Evolutionary conservation across 2,113 vertebrate species (phyloP).

Genomic region (Prinia subflava): DNA sequence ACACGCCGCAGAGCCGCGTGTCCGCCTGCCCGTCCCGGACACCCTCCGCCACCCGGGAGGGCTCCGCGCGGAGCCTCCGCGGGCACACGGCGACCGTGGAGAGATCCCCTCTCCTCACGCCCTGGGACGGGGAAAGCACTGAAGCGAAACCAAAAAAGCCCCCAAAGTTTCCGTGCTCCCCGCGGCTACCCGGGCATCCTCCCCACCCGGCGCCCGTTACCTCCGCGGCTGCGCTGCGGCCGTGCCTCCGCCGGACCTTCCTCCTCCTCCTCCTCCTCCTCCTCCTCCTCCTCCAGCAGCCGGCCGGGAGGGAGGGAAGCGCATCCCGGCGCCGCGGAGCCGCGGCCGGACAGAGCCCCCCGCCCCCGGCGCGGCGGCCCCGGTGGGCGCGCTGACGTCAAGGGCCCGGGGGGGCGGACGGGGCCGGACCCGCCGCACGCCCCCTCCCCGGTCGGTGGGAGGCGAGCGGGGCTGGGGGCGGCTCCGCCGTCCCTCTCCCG

Average conservation of each 20-base stretch:
- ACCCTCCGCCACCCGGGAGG: too few relatives aligned
- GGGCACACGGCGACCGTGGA: background rate
- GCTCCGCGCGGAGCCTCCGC: background rate
- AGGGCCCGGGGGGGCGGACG: background rate
- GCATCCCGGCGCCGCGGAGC: background rate
- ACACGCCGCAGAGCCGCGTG: background rate
- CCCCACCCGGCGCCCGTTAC: background rate
- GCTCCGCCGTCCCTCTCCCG: background rate
- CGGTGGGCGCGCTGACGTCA: slow-evolving; percentile 22
- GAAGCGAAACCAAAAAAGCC: background rate
- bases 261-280: background rate
- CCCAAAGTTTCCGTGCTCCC: background rate
- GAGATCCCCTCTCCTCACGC: background rate
- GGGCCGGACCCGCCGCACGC: background rate
- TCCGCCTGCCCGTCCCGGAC: background rate
- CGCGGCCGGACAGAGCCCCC: background rate
- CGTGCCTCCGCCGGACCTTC: background rate
- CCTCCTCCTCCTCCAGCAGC: background rate
- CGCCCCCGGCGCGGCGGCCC: background rate
- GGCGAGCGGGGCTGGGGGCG: background rate
- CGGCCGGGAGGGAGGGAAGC: background rate
- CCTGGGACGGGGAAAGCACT: background rate
- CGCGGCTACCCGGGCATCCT: background rate
- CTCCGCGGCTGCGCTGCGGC: background rate
- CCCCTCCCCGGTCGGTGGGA: background rate